Evolutionary conservation across 2,888 invertebrate species (phyloP).

Genomic region (Lysandra coridon): DNA sequence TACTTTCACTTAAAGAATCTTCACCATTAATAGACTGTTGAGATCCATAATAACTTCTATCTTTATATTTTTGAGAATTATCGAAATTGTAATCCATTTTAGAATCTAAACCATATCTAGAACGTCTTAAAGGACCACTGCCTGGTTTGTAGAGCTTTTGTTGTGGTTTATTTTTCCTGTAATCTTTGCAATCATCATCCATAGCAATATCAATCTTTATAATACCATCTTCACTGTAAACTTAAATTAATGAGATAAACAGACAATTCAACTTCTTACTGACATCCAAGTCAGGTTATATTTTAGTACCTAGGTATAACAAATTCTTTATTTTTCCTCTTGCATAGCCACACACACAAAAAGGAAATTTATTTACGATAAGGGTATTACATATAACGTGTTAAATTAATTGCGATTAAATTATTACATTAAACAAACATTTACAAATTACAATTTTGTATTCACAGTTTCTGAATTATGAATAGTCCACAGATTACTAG

Average conservation of each 20-base stretch:
- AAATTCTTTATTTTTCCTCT: slow-evolving; percentile 40
- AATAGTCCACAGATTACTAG: too few species aligned
- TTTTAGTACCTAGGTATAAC: slow-evolving; percentile 44
- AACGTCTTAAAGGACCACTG: slow-evolving; percentile 86
- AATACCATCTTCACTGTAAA: slow-evolving; percentile 49
- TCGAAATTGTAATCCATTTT: slow-evolving; percentile 76
- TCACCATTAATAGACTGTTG: slow-evolving; percentile 66
- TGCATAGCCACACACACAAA: slow-evolving; percentile 31
- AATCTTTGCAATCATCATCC: slow-evolving; percentile 80
- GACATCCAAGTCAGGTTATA: slow-evolving; percentile 60
- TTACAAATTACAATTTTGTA: slow-evolving; percentile 19
- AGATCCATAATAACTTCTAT: slow-evolving; percentile 64
- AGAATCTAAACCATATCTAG: slow-evolving; percentile 80
- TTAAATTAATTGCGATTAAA: neutral
- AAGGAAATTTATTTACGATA: neutral
- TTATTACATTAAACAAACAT: slow-evolving; percentile 14
- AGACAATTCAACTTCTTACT: slow-evolving; percentile 42
- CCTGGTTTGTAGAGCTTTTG: slow-evolving; percentile 88
- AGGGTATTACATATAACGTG: neutral
- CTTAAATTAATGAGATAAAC: slow-evolving; percentile 29
- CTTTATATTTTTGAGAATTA: slow-evolving; percentile 55
- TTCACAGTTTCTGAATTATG: slow-evolving; percentile 16
- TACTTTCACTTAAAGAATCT: slow-evolving; percentile 50
- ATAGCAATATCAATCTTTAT: slow-evolving; percentile 66
- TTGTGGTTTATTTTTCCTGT: slow-evolving; percentile 83